phyloP scores from a whole-genome alignment of 2,113 vertebrate species.

The Camelus dromedarius region DNA sequence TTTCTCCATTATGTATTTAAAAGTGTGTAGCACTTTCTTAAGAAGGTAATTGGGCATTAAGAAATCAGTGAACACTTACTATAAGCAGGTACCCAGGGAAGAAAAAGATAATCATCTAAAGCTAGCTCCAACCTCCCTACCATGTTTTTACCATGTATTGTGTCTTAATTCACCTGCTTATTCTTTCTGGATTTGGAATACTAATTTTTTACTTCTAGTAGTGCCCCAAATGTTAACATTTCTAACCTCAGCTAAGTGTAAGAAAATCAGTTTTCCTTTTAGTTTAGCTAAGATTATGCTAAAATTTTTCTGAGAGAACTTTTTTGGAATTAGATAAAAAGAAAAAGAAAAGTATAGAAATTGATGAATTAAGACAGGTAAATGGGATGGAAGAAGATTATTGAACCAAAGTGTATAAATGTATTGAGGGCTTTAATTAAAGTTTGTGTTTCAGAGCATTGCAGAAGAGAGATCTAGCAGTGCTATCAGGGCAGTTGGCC shows the following conservation, averaged over 20 bases:
- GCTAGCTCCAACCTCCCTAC: neutral
- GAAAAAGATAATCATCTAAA: neutral
- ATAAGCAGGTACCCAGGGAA: neutral
- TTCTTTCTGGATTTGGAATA: neutral
- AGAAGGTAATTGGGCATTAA: neutral
- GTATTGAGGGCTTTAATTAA: neutral
- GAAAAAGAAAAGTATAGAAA: neutral
- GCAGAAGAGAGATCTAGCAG: neutral
- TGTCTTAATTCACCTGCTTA: neutral
- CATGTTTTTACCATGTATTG: rapidly evolving
- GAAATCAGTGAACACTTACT: too few relatives aligned
- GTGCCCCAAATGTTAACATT: too few relatives aligned
- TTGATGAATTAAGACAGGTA: neutral
- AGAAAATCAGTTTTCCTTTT: neutral
- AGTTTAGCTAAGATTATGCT: neutral
- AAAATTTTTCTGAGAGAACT: neutral
- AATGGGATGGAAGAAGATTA: neutral
- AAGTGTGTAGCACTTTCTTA: neutral
- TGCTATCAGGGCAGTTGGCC: neutral
- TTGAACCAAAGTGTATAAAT: neutral
- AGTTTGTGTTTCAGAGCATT: neutral
- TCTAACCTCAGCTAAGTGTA: neutral
- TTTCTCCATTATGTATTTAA: neutral
- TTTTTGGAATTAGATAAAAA: neutral
- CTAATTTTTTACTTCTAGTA: neutral